Conservation (phyloP, 2,797 vertebrate species). For the Decapterus maruadsi region DNA sequence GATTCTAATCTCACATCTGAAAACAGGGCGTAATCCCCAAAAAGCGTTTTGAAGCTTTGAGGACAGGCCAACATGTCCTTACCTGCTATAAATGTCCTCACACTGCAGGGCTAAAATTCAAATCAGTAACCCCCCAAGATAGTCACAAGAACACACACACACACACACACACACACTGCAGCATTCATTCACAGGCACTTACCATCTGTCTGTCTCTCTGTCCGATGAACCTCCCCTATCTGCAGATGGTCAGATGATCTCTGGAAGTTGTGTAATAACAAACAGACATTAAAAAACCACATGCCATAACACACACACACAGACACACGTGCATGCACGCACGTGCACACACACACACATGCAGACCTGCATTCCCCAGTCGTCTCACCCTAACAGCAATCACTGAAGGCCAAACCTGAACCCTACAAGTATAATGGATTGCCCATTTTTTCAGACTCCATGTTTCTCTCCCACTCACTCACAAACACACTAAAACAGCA, state of each 20-base stretch:
- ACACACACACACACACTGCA: neutral
- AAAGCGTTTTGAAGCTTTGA: neutral
- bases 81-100: neutral
- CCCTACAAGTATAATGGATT: too few relatives aligned
- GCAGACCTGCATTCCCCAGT: too few relatives aligned
- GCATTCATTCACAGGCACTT: constrained; percentile 11
- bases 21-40: neutral
- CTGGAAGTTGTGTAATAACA: constrained; percentile 49
- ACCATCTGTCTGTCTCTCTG: neutral
- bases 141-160: neutral
- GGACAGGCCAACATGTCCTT: neutral
- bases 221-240: constrained; percentile 31
- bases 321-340: neutral
- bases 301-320: neutral
- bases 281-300: constrained; percentile 19
- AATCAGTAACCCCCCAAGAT: neutral
- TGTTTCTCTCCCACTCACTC: neutral
- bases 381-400: too few relatives aligned
- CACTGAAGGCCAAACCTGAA: too few relatives aligned
- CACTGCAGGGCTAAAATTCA: neutral
- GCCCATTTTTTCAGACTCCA: too few relatives aligned
- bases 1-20: neutral
- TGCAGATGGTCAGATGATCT: constrained; percentile 52
- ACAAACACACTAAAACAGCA: neutral
- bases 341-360: neutral